Evolutionary conservation across 1,140 invertebrate genomes (phyloP).

Genomic region (Drosophila mauritiana): DNA sequence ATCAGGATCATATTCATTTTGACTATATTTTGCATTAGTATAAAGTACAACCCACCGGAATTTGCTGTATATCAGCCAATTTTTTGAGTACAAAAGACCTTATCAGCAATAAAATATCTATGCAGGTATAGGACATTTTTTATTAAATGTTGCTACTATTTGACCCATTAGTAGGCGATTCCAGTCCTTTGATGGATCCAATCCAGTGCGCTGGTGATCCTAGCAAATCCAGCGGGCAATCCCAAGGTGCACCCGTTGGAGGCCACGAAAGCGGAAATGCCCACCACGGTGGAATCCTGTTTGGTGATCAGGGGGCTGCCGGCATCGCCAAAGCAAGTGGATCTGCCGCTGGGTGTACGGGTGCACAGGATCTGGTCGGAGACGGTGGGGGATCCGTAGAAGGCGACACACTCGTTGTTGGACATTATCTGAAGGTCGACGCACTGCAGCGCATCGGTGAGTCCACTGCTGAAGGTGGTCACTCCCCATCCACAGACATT

Average conservation of each 20-base stretch:
- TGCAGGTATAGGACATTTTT: not conserved
- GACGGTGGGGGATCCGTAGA: not conserved
- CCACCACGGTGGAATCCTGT: slow-evolving; percentile 32
- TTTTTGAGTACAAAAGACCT: too few species aligned
- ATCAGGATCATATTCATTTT: too few species aligned
- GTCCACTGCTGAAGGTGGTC: slow-evolving; percentile 6
- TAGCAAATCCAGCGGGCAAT: slow-evolving; percentile 51
- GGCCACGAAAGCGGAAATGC: slow-evolving; percentile 49
- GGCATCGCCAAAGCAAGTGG: slow-evolving; percentile 50
- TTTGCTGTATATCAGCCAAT: too few species aligned
- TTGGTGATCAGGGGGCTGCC: slow-evolving; percentile 58
- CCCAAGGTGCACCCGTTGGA: slow-evolving; percentile 47
- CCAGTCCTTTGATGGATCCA: slow-evolving; percentile 51
- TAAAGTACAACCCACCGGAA: too few species aligned
- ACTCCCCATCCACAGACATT: slow-evolving; percentile 57
- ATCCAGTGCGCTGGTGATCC: slow-evolving; percentile 43
- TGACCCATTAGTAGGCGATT: slow-evolving; percentile 37
- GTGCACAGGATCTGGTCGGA: slow-evolving; percentile 46
- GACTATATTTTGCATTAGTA: too few species aligned
- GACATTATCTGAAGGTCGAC: slow-evolving; percentile 54
- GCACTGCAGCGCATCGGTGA: slow-evolving; percentile 52
- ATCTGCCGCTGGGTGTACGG: slow-evolving; percentile 38
- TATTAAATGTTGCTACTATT: not conserved
- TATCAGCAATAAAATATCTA: too few species aligned
- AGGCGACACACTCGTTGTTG: slow-evolving; percentile 36